Percentiles rank a stretch among this genome's conserved stretches.
Conservation (phyloP, 1,140 invertebrate genomes). For the Drosophila navojoa region DNA sequence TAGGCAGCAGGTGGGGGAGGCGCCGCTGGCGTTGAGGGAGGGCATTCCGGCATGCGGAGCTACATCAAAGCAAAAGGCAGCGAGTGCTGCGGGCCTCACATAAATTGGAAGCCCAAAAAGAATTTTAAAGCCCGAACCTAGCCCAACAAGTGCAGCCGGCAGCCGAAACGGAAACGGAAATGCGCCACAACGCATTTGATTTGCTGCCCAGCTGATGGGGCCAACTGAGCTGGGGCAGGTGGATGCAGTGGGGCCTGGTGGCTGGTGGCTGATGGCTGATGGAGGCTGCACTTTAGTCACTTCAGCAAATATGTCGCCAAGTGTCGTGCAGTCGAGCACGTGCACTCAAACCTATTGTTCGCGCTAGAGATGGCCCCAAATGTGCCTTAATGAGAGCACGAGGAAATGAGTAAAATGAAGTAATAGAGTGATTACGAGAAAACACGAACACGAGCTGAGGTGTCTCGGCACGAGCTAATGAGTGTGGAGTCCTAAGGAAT, state of each 20-base stretch:
- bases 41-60: slow-evolving; percentile 3
- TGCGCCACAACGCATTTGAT: slow-evolving; percentile 69
- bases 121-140: slow-evolving; percentile 49
- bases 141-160: slow-evolving; percentile 33
- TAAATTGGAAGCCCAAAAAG: slow-evolving; percentile 58
- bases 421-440: background rate
- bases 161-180: slow-evolving; percentile 55
- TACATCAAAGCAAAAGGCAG: slow-evolving; percentile 77
- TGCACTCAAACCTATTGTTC: background rate
- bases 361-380: background rate
- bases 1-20: slow-evolving; percentile 1
- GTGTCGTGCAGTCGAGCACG: slow-evolving; percentile 22
- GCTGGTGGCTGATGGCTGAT: background rate
- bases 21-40: background rate
- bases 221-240: background rate
- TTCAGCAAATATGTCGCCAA: slow-evolving; percentile 68
- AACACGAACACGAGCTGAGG: no score
- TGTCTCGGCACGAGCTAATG: no score
- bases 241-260: no score
- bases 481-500: no score
- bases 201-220: slow-evolving; percentile 49
- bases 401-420: no score
- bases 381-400: background rate
- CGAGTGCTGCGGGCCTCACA: slow-evolving; percentile 72
- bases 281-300: slow-evolving; percentile 63